Conservation (phyloP, 2,888 invertebrate genomes). For the Caenorhabditis zanzibari region DNA sequence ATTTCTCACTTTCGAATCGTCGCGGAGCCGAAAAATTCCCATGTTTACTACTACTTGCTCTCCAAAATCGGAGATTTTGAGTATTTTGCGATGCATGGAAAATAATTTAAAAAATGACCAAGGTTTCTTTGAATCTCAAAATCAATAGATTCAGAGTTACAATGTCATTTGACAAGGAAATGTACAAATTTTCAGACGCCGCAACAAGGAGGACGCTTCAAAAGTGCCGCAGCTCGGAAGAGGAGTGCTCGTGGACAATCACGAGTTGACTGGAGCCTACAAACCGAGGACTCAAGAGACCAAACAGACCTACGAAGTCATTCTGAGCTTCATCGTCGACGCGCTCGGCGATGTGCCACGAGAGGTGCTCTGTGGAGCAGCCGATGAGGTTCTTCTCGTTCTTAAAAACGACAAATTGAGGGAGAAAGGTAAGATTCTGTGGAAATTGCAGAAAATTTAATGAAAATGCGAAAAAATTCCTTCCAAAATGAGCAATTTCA, state of each 20-base stretch:
- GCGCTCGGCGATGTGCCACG: conserved; percentile 95
- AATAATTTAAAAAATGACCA: conserved; percentile 21
- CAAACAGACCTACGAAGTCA: conserved; percentile 95
- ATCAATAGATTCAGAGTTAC: conserved; percentile 21
- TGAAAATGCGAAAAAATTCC: background rate
- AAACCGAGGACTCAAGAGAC: conserved; percentile 98
- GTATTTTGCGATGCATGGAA: conserved; percentile 60
- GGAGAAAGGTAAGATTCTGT: conserved; percentile 88
- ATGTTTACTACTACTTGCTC: conserved; percentile 61
- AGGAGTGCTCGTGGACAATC: conserved; percentile 84
- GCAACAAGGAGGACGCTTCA: conserved; percentile 55
- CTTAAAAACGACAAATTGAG: conserved; percentile 96
- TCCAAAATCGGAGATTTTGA: conserved; percentile 14
- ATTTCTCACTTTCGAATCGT: background rate
- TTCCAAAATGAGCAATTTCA: background rate
- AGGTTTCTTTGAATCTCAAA: conserved; percentile 35
- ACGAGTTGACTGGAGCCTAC: conserved; percentile 95
- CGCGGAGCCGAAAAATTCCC: background rate
- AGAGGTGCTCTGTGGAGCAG: conserved; percentile 97
- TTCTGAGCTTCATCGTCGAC: conserved; percentile 96
- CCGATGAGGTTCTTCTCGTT: conserved; percentile 97
- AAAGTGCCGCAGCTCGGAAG: conserved; percentile 55
- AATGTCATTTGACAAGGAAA: conserved; percentile 23
- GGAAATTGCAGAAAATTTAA: no score
- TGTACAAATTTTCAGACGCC: conserved; percentile 66